Evolutionary conservation across 1,140 invertebrate species (phyloP).

Genomic region (Drepana arcuata): DNA sequence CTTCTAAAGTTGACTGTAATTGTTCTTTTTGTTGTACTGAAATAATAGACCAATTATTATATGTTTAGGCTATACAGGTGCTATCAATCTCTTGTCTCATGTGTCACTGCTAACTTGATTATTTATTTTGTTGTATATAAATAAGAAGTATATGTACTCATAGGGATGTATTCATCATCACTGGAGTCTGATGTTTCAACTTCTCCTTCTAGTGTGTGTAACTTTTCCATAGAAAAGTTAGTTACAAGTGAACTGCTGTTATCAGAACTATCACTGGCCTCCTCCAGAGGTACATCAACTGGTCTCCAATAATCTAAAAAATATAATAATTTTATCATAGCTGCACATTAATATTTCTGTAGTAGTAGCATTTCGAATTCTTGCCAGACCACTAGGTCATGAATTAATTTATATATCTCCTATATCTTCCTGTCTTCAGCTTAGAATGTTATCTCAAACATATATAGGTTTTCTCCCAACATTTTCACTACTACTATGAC

Average conservation of each 20-base stretch:
- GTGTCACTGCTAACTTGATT: too few species aligned
- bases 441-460: too few species aligned
- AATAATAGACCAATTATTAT: slow-evolving; percentile 14
- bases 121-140: too few species aligned
- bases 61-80: too few species aligned
- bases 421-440: too few species aligned
- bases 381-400: too few species aligned
- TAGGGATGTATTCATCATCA: slow-evolving; percentile 63
- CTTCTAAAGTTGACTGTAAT: slow-evolving; percentile 40
- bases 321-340: too few species aligned
- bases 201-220: slow-evolving; percentile 44
- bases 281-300: slow-evolving; percentile 47
- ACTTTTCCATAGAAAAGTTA: slow-evolving; percentile 56
- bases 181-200: slow-evolving; percentile 55
- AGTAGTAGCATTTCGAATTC: too few species aligned
- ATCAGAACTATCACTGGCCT: slow-evolving; percentile 60
- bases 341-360: too few species aligned
- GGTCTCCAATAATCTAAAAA: slow-evolving; percentile 57
- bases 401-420: neutral
- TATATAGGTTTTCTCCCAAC: too few species aligned
- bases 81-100: too few species aligned
- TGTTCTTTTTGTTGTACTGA: slow-evolving; percentile 39
- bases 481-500: too few species aligned
- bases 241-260: slow-evolving; percentile 58
- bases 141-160: slow-evolving; percentile 39